phyloP scores from a whole-genome alignment of 2,888 invertebrate genomes.

The Cerceris rybyensis region DNA sequence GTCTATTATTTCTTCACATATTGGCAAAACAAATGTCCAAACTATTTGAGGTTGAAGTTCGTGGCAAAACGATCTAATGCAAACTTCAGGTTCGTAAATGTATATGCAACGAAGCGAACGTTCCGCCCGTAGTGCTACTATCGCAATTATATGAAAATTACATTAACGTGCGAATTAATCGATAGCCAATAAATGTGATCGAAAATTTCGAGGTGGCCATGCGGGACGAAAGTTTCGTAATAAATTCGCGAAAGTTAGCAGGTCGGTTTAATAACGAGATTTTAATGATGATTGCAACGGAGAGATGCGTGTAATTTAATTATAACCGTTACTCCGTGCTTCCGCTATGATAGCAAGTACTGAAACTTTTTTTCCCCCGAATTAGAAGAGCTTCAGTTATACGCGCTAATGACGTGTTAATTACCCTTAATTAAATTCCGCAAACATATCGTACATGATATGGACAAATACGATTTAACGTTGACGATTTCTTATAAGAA shows the following conservation, averaged over 20 bases:
- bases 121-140: no score
- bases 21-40: neutral
- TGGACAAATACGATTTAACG: no score
- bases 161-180: neutral
- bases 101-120: no score
- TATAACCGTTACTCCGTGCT: neutral
- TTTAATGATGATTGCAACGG: slow-evolving; percentile 1
- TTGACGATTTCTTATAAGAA: no score
- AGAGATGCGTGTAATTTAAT: slow-evolving; percentile 34
- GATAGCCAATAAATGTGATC: neutral
- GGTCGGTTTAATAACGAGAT: slow-evolving; percentile 39
- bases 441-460: no score
- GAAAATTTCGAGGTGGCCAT: neutral
- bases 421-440: no score
- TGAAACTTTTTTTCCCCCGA: no score
- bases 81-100: no score
- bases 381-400: no score
- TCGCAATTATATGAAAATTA: no score
- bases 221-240: slow-evolving; percentile 23
- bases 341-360: no score
- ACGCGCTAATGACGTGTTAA: no score
- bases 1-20: neutral
- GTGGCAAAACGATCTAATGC: slow-evolving; percentile 5
- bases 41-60: slow-evolving; percentile 25
- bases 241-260: slow-evolving; percentile 34